A percentile compares a stretch with the other conserved stretches of the same genome.
Evolutionary conservation across 2,888 invertebrate genomes (phyloP).

Genomic region (Polydesmus complanatus): DNA sequence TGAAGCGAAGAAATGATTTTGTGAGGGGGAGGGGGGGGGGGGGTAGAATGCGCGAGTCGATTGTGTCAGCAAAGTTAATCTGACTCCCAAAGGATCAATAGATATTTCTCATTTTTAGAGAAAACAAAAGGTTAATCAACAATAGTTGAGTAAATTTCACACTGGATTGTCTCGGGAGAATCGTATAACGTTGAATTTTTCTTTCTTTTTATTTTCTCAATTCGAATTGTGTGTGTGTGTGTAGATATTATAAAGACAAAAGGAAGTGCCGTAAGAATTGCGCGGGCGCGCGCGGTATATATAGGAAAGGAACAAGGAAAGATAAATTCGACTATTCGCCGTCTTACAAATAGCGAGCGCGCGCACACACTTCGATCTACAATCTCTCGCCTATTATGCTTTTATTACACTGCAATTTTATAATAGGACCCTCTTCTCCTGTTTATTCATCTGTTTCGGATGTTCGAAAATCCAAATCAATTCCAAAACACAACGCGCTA

Average conservation of each 20-base stretch:
- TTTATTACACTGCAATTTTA: too few relatives aligned
- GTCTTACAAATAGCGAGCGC: too few relatives aligned
- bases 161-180: background rate
- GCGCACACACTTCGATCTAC: too few relatives aligned
- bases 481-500: too few relatives aligned
- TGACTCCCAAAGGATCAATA: background rate
- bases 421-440: too few relatives aligned
- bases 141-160: background rate
- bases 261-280: too few relatives aligned
- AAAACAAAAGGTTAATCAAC: background rate
- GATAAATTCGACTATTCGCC: too few relatives aligned
- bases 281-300: too few relatives aligned
- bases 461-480: too few relatives aligned
- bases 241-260: background rate
- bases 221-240: background rate
- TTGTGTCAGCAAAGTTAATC: background rate
- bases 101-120: background rate
- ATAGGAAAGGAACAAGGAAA: too few relatives aligned
- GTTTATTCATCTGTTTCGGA: too few relatives aligned
- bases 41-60: background rate
- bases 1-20: background rate
- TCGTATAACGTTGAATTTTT: background rate
- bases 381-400: too few relatives aligned
- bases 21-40: background rate
- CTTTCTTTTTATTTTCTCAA: background rate